Base-by-base conservation (phyloP, 2,888 invertebrate species). In the Scaptomyza cyrtandrae region DNA sequence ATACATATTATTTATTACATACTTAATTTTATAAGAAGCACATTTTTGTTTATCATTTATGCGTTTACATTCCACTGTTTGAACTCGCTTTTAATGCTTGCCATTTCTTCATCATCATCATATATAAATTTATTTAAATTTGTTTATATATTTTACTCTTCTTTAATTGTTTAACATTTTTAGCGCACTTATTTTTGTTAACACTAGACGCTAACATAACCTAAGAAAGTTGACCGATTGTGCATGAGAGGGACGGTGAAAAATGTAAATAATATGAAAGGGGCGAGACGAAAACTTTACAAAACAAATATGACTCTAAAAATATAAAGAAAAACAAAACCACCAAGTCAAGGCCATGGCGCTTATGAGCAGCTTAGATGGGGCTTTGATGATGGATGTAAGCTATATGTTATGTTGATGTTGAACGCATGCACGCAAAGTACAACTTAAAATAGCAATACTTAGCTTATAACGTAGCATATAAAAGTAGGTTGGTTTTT, bases 381-480 rank as follows among this genome's bases (percentile, higher is more conserved):
- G 10, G 9, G 16, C 6, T 7, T 10, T 19, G 13, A 6, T 13
- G 35, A 11, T 6, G 35, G n/a, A 19, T 58, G 58, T 55, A 49
- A 53, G 35, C 53, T 66, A 48, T 55, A 60, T 55, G 67, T 66
- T 65, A 54, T 65, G 71, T 71, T 68, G 87, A 78, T 70, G 72
- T 80, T 78, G 87, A 81, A 82, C 87, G 75, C 81, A 86, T 75
- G 72, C 72, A 86, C 87, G 78, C 81, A 84, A 63, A 77, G 71
- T 70, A 56, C 45, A 87, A 87, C 83, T 83, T 85, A 82, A 79
- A 74, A 66, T 83, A 87, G 79, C 76, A 83, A 83, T 83, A 83
- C 83, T 87, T 85, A 83, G 83, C 86, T 83, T 83, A 87, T 41
- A 82, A 82, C 58, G 50, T 87, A 87, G 82, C 66, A 55, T 81